Conservation (phyloP, 2,797 vertebrate genomes). For the Percopsis omiscomaycus region DNA sequence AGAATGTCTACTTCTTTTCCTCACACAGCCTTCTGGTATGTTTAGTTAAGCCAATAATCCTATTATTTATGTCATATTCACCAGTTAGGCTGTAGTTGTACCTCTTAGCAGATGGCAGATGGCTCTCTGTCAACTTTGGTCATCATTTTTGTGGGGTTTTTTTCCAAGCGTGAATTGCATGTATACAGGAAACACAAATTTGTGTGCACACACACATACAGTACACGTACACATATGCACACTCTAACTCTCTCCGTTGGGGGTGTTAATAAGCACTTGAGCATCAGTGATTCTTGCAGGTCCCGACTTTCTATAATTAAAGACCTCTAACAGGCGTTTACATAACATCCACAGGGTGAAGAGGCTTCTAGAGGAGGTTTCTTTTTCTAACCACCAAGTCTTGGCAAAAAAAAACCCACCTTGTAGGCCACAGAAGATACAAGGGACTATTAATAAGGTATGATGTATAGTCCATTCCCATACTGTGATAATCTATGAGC, state of each 20-base stretch:
- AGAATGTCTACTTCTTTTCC: background rate
- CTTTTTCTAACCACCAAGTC: constrained; percentile 36
- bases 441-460: constrained; percentile 3
- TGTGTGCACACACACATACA: background rate
- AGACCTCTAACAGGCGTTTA: constrained; percentile 58
- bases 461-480: constrained; percentile 11
- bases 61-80: background rate
- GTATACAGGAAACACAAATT: background rate
- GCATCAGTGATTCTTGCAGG: constrained; percentile 44
- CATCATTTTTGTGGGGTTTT: background rate
- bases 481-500: constrained; percentile 1
- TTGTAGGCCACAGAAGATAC: background rate
- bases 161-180: constrained; percentile 6
- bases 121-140: background rate
- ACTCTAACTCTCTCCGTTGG: background rate
- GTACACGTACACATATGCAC: constrained; percentile 15
- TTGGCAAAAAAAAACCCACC: constrained; percentile 31
- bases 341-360: constrained; percentile 46
- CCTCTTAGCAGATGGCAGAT: too few relatives aligned
- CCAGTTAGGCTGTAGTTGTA: too few relatives aligned
- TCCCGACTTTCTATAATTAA: constrained; percentile 54
- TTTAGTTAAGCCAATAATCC: background rate
- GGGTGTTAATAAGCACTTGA: constrained; percentile 59
- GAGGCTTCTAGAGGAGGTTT: constrained; percentile 11
- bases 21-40: background rate